Conservation (phyloP, 2,113 vertebrate species). For the Bufo bufo region DNA sequence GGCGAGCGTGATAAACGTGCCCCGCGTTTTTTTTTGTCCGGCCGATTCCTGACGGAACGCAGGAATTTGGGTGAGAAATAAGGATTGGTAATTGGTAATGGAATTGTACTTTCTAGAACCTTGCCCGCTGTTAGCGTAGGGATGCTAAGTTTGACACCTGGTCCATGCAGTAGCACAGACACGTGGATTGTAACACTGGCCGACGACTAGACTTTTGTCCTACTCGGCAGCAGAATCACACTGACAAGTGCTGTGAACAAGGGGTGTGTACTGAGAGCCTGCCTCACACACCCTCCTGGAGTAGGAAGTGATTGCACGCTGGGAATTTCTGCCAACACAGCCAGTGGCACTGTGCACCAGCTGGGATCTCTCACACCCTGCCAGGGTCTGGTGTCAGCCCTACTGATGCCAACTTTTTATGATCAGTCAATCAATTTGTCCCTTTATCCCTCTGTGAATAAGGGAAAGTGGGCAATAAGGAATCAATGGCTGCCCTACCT, state of each 20-base stretch:
- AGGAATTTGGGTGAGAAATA: background rate
- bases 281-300: constrained; percentile 43
- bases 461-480: constrained; percentile 32
- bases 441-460: constrained; percentile 18
- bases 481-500: constrained; percentile 30
- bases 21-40: too few relatives aligned
- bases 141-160: background rate
- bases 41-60: too few relatives aligned
- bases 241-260: constrained; percentile 30
- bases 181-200: background rate
- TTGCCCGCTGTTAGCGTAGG: background rate
- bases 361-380: constrained; percentile 25
- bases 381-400: constrained; percentile 24
- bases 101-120: background rate
- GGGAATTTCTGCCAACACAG: constrained; percentile 47
- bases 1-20: too few relatives aligned
- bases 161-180: background rate
- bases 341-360: constrained; percentile 35
- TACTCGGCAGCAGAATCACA: background rate
- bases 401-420: constrained; percentile 52
- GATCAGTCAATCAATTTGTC: constrained; percentile 19
- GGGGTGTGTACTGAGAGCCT: constrained; percentile 20
- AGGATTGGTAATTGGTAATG: background rate
- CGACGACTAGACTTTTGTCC: background rate
- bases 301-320: constrained; percentile 50